These are phyloP conservation scores for Xestia sexstrigata DNA, from an alignment of 2,888 invertebrate genomes.

Conservation along the genomic window DNA sequence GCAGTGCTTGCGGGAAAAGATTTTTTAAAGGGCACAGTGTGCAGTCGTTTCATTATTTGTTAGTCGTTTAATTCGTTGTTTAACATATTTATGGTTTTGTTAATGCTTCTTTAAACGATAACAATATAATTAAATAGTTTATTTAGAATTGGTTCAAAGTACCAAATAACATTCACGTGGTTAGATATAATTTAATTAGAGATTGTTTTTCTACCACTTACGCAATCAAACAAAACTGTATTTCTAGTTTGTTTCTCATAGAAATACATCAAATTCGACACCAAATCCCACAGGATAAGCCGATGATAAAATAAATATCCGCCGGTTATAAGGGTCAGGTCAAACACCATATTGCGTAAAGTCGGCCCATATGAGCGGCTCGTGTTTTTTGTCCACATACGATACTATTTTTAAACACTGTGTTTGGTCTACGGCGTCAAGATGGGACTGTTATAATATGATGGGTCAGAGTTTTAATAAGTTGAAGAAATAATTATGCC, in stretches of 20 bases:
- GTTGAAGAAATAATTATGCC: slow-evolving; percentile 31
- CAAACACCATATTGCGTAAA: slow-evolving; percentile 89
- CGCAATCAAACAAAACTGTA: slow-evolving; percentile 14
- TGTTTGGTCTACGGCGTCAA: slow-evolving; percentile 75
- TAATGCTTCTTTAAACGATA: slow-evolving; percentile 39
- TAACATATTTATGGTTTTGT: slow-evolving; percentile 30
- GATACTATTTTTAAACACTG: slow-evolving; percentile 85
- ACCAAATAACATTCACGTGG: not conserved
- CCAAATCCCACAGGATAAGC: slow-evolving; percentile 83
- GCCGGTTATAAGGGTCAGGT: slow-evolving; percentile 88
- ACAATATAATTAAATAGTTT: slow-evolving; percentile 13
- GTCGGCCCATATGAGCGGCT: slow-evolving; percentile 84
- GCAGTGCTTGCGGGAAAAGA: slow-evolving; percentile 60
- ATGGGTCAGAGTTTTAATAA: slow-evolving; percentile 57
- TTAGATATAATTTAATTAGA: not conserved
- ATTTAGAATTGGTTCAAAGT: not conserved
- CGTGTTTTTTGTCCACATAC: slow-evolving; percentile 85
- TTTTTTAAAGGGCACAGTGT: slow-evolving; percentile 61
- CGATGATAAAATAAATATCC: slow-evolving; percentile 88
- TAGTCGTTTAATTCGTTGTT: slow-evolving; percentile 45
- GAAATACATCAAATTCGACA: slow-evolving; percentile 69
- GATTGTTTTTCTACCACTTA: not conserved
- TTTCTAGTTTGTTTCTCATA: slow-evolving; percentile 17
- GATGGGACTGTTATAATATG: slow-evolving; percentile 47
- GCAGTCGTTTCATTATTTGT: slow-evolving; percentile 19